Evolutionary conservation across 2,113 vertebrate species (phyloP), one percentile per base, ranked within the genome.

Genomic region (Sinosuthora webbiana): DNA sequence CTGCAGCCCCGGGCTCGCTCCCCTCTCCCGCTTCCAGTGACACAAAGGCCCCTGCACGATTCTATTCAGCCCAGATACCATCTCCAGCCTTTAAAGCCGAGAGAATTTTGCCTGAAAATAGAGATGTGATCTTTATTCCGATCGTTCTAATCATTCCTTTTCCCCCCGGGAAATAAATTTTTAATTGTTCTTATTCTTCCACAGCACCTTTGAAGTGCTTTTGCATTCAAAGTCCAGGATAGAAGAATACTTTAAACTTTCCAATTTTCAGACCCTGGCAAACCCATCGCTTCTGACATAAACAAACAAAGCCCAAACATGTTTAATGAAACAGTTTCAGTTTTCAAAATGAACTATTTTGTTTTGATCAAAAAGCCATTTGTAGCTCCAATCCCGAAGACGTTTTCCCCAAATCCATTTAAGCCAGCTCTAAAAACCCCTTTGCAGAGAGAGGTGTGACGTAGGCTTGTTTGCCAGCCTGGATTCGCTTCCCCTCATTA

Each of bases 241-340:
- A 37, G 75, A 79, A 70, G 33, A 92, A 71, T 30, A 33, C 92
- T 71, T 42, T 59, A 45, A 81, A 81, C 55, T 68, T 93, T 91
- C 75, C 96, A n/a, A 92, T 96, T 97, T 90, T 81, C 95, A 94
- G 95, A 67, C 78, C 74, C 74, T 2, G 0, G 74, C 65, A 77
- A 93, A 44, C 71, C 83, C 47, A 15, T 78, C 27, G 15, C 95
- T 93, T 77, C 73, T 19, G 83, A 84, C 89, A 92, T 22, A 75
- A 82, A 68, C 86, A 94, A 95, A 84, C 94, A 89, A 91, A 95
- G 95, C 94, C 95, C 65, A 9, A 94, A 95, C 95, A 95, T 76
- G 95, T 93, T 83, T 97, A 97, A 96, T 93, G 94, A 96, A 96
- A 96, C 95, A 96, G 95, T 85, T 93, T 83, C 10, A 35, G 25